A percentile compares a stretch with the other conserved stretches of the same genome.
Evolutionary conservation across 2,797 vertebrate genomes (phyloP).

Genomic region (Danio tinwini): DNA sequence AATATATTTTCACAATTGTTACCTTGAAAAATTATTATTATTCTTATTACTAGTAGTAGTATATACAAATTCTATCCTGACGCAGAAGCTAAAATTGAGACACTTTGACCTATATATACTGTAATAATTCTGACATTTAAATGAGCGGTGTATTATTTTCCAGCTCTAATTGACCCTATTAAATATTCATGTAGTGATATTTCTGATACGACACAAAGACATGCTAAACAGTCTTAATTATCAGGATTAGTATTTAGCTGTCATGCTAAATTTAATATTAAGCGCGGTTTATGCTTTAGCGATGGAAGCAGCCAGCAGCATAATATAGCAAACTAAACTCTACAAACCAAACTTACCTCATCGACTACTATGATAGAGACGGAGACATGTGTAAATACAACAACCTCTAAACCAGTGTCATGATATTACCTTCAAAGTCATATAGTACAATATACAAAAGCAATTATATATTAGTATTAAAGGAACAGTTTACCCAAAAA

Average conservation of each 20-base stretch:
- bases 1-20: too few species aligned
- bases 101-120: too few species aligned
- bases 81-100: too few species aligned
- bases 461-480: too few species aligned
- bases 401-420: not conserved
- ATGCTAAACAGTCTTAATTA: not conserved
- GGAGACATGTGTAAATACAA: slow-evolving; percentile 16
- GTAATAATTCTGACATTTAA: not conserved
- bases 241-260: slow-evolving; percentile 10
- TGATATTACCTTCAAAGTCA: not conserved
- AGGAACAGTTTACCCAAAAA: too few species aligned
- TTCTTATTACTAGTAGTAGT: too few species aligned
- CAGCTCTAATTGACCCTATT: not conserved
- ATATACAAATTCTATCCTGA: too few species aligned
- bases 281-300: slow-evolving; percentile 7
- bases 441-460: too few species aligned
- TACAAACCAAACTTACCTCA: slow-evolving; percentile 61
- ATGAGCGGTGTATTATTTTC: slow-evolving; percentile 3
- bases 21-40: too few species aligned
- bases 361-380: slow-evolving; percentile 51
- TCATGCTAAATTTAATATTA: slow-evolving; percentile 21
- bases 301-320: slow-evolving; percentile 8
- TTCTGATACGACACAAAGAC: not conserved
- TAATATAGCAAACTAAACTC: not conserved
- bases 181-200: not conserved